Base-by-base conservation (phyloP, 1,140 invertebrate genomes). In the Anastrepha obliqua region DNA sequence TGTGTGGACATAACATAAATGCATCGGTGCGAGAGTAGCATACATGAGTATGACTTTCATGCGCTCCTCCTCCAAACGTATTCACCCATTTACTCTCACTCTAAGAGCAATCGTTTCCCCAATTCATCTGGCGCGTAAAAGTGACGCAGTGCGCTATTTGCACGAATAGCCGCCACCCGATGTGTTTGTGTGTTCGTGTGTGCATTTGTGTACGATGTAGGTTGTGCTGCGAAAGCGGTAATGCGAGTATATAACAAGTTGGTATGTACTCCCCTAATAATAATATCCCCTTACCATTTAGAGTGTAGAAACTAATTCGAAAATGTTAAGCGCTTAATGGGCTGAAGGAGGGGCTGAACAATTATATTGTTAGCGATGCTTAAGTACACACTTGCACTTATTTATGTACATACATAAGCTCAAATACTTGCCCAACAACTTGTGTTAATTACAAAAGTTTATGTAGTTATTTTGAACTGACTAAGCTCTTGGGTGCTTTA, bases 361-460 rank as follows among this genome's bases (percentile, higher is more conserved):
- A 74, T 15, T 6, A 47, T 44, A 20, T 81, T 81, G 44, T 0
- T 58, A n/a, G 51, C 2, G 47, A 58, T 11, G 74, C 47, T 44
- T n/a, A 15, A 13, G 8, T n/a, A 15, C 15, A 0, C 42, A 17
- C 9, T 47, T 13, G 15, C 51, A 55, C 51, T 55, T 55, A 55
- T 55, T 55, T 17, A n/a, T 62, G 6, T n/a, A n/a, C 1, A 1
- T 74, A 74, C 44, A 4, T 44, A 44, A 4, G 47, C 70, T 4
- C 44, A 13, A 44, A 1, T n/a, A 74, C 70, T 51, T 74, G 15
- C 2, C 88, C 91, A 91, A 90, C 89, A 91, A 91, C 90, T 91
- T 90, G 90, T 89, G 90, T 91, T 91, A 91, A 91, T 91, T 91
- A 91, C 90, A 89, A 91, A 91, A 91, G 90, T 91, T 91, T 91